These are phyloP conservation scores for Sylvilagus floridanus DNA, from an alignment of 2,797 vertebrate genomes.

Conservation along the genomic window DNA sequence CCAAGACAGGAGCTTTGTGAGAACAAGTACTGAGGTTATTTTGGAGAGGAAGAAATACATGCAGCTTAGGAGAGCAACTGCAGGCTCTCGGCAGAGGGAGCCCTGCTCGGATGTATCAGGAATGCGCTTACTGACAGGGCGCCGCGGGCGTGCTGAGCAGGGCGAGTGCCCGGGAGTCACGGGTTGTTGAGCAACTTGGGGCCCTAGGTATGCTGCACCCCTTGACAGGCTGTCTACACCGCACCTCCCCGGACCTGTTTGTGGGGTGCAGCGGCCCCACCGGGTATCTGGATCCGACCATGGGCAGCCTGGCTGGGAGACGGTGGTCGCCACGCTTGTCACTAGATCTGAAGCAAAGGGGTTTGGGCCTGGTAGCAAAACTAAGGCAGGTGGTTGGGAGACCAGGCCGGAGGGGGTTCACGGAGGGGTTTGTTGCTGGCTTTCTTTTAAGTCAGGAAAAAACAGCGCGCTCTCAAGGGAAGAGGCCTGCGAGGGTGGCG, in stretches of 20 bases:
- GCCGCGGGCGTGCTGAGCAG: no score
- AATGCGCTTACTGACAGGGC: constrained; percentile 37
- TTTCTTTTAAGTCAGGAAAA: not conserved
- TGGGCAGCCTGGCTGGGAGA: constrained; percentile 60
- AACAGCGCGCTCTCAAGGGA: not conserved
- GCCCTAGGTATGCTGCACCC: constrained; percentile 9
- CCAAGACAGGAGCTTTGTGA: not conserved
- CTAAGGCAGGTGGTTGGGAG: not conserved
- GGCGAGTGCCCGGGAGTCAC: not conserved
- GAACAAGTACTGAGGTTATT: constrained; percentile 45
- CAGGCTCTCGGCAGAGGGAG: not conserved
- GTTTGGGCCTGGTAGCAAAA: not conserved
- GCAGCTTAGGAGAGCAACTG: not conserved
- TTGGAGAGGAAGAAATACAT: not conserved
- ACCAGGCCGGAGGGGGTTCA: not conserved
- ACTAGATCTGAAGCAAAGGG: constrained; percentile 41
- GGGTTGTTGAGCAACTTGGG: constrained; percentile 65
- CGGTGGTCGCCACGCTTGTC: constrained; percentile 36
- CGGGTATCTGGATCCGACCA: constrained; percentile 64
- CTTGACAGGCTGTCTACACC: not conserved
- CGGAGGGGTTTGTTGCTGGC: not conserved
- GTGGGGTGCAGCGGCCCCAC: no score
- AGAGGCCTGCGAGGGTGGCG: not conserved
- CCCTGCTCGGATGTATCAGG: constrained; percentile 22
- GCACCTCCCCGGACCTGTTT: constrained; percentile 53